phyloP scores from a whole-genome alignment of 2,113 vertebrate species.

The Corapipo altera region DNA sequence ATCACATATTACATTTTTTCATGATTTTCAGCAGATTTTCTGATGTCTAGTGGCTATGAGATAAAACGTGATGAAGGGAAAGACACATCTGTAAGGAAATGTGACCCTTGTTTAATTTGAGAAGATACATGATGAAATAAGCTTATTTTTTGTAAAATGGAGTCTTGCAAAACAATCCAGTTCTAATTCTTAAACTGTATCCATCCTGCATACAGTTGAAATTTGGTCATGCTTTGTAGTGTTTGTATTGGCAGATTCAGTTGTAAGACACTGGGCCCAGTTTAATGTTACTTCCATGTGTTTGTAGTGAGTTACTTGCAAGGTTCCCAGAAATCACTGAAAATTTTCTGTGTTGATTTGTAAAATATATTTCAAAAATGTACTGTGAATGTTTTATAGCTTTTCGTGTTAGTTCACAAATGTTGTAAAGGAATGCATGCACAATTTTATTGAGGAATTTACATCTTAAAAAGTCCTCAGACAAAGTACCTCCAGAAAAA shows the following conservation, averaged over 20 bases:
- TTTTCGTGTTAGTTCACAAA: neutral
- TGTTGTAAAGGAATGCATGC: neutral
- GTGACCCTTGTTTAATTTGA: neutral
- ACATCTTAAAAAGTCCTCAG: neutral
- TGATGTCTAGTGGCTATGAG: neutral
- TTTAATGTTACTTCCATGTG: neutral
- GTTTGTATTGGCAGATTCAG: neutral
- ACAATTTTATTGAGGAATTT: neutral
- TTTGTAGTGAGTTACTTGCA: neutral
- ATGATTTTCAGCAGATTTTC: neutral
- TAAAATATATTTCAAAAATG: neutral
- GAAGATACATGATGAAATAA: neutral
- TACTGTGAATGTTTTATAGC: neutral
- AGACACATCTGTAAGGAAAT: neutral
- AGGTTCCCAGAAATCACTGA: neutral
- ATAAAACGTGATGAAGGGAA: neutral
- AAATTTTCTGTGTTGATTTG: neutral
- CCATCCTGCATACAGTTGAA: neutral
- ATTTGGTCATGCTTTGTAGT: neutral
- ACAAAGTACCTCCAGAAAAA: neutral
- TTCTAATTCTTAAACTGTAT: neutral
- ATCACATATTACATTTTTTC: neutral
- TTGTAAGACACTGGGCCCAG: neutral
- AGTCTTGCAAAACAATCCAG: neutral
- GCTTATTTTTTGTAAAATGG: neutral